Evolutionary conservation across 2,797 vertebrate genomes (phyloP), one percentile per base, ranked within the genome.

Genomic region (Pseudochromis fuscus): DNA sequence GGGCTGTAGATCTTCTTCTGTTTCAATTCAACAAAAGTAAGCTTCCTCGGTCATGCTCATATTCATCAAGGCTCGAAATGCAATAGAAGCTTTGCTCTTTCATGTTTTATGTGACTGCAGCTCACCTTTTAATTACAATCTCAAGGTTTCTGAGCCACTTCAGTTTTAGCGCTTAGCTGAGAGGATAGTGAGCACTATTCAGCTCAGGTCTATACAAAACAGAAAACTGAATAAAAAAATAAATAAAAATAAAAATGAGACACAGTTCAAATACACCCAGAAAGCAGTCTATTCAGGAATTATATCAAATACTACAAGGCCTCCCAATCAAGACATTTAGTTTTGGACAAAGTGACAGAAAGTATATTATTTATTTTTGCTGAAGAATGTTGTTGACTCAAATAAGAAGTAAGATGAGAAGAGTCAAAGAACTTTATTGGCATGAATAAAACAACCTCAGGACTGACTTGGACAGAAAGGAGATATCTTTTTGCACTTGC

Each of bases 91-190:
- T 89, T 82, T 81, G 50, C 38, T 51, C 71, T 82, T 72, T 7
- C 56, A 58, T 62, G 77, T 78, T 88, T 87, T 80, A 74, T 80
- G 57, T 77, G 50, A 49, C 35, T 60, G 73, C 77, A 51, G 67
- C 81, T 89, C 82, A 80, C 60, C 78, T 83, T 88, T 91, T 91
- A 89, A 91, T 90, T 88, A 84, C 74, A 82, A 84, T 82, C 74
- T 86, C 89, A 92, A 92, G 90, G 90, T 84, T 86, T 67, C 56
- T 0, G 13, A 81, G 42, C 64, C 88, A 91, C 86, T 91, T 87
- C 53, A 85, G 66, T 83, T 87, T 82, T 61, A 70, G 72, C 13
- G 15, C 70, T 80, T 79, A 76, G 38, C 62, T 53, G 52, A 77
- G 79, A 82, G 59, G 44, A 77, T 23, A 49, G 44, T 44, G 61